phyloP scores from a whole-genome alignment of 2,113 vertebrate species.

The Pandion haliaetus region DNA sequence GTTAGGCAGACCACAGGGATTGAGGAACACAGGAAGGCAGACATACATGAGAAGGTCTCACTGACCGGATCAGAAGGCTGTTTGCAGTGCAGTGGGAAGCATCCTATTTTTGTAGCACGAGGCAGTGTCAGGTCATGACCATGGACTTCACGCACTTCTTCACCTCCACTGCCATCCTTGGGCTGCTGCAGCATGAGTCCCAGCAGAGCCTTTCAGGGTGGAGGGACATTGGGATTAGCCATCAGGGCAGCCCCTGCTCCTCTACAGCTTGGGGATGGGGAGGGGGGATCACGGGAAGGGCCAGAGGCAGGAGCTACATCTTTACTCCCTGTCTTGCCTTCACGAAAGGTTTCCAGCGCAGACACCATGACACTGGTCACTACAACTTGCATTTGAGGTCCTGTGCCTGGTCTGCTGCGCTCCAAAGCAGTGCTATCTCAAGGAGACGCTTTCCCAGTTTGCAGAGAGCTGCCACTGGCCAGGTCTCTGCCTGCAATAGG shows the following conservation, averaged over 20 bases:
- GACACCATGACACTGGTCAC: fast-evolving
- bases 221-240: not conserved
- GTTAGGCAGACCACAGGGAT: not conserved
- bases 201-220: not conserved
- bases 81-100: fast-evolving
- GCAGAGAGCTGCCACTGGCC: fast-evolving
- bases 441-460: fast-evolving
- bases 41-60: fast-evolving
- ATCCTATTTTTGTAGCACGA: not conserved
- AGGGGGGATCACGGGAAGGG: not conserved
- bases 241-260: not conserved
- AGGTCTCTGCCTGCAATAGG: not conserved
- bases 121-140: not conserved
- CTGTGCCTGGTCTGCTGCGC: not conserved
- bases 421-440: not conserved
- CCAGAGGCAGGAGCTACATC: not conserved
- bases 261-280: not conserved
- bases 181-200: not conserved
- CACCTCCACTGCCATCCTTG: not conserved
- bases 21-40: not conserved
- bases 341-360: not conserved
- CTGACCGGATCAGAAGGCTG: not conserved
- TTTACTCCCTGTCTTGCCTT: not conserved
- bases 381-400: not conserved
- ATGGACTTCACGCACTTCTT: not conserved